Base-by-base conservation (phyloP, 2,888 invertebrate genomes). In the Macrosoma leucophasiata region DNA sequence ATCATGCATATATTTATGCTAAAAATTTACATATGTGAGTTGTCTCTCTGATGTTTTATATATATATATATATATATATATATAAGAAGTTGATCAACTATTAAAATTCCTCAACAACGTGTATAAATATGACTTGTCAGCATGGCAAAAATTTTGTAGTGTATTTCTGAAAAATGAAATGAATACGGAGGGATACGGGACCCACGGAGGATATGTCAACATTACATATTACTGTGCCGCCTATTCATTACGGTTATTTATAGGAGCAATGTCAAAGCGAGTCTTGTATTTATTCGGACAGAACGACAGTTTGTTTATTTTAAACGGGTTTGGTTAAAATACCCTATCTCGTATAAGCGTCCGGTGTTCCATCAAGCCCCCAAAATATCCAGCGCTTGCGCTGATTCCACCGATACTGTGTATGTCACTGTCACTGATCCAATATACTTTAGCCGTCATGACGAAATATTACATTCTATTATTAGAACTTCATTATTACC, bases 231-330 rank as follows among this genome's bases (percentile, higher is more conserved):
- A 65, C 72, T 64, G 65, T 68, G 60, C 67, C 67, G 67, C 68
- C 78, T 74, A 81, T 79, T 79, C 79, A 82, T 81, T 82, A 81
- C 73, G 56, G 64, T 78, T 81, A 82, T 82, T 82, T 79, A 82
- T 82, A 78, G 77, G 69, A 60, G 64, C 72, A 67, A 65, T 81
- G 78, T 78, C 78, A 78, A 77, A 79, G 64, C 66, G 66, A 55
- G 71, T 64, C 64, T 71, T 71, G 73, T 77, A 75, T 78, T 76
- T 78, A 77, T 73, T 74, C 72, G 75, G 71, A 72, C 68, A 68
- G 62, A 55, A 61, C 58, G 65, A 56, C 64, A 58, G 71, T 72
- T 78, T 77, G 70, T 79, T 82, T 82, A 74, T 79, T 79, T 77
- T 75, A 64, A 77, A 74, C 72, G 66, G 62, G 74, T 77, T 70